Conservation (phyloP, 2,888 invertebrate genomes). For the Polydrusus cervinus region DNA sequence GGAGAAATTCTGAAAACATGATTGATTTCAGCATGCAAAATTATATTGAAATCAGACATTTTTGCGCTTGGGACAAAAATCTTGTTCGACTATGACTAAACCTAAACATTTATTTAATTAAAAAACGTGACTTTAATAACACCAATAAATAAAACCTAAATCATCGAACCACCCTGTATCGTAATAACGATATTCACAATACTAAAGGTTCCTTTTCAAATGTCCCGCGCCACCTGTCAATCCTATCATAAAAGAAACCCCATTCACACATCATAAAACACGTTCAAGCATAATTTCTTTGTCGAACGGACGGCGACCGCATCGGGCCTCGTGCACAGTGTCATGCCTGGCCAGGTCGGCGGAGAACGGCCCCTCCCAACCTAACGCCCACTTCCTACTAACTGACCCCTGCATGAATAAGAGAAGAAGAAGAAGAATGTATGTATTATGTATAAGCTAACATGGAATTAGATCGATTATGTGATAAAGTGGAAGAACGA, state of each 20-base stretch:
- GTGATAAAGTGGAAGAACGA: not conserved
- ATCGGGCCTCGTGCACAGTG: constrained; percentile 48
- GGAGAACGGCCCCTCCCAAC: constrained; percentile 64
- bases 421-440: constrained; percentile 45
- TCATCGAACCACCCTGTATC: too few species aligned
- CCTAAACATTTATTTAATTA: too few species aligned
- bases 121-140: too few species aligned
- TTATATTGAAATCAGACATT: too few species aligned
- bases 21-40: too few species aligned
- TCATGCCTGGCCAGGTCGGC: constrained; percentile 61
- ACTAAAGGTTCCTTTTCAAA: too few species aligned
- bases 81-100: too few species aligned
- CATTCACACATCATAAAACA: constrained; percentile 7
- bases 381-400: constrained; percentile 67
- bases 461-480: constrained; percentile 37
- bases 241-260: constrained; percentile 2
- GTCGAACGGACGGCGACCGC: constrained; percentile 31
- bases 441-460: constrained; percentile 23
- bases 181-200: too few species aligned
- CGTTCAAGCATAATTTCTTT: constrained; percentile 13
- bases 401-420: constrained; percentile 63
- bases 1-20: too few species aligned
- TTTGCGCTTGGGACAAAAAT: too few species aligned
- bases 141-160: too few species aligned
- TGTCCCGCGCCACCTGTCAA: too few species aligned